Conservation (phyloP, 2,888 invertebrate species). For the Drosophila mercatorum region DNA sequence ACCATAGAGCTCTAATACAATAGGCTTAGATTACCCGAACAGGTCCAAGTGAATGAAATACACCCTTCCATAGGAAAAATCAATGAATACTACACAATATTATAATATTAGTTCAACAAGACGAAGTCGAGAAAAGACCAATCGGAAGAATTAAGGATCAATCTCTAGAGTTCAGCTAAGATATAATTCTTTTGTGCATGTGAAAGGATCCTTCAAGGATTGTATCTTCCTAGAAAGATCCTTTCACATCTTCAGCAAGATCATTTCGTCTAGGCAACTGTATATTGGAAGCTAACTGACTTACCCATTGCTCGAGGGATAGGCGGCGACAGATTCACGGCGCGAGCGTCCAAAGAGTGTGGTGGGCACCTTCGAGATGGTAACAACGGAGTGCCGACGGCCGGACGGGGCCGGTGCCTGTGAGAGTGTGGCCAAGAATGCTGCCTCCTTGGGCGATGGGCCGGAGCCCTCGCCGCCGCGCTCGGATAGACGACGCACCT, state of each 20-base stretch:
- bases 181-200: not conserved
- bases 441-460: conserved; percentile 91
- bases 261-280: too few relatives aligned
- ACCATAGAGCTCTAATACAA: too few relatives aligned
- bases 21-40: too few relatives aligned
- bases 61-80: too few relatives aligned
- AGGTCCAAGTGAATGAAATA: too few relatives aligned
- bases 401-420: conserved; percentile 91
- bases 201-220: not conserved
- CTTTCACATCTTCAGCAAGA: too few relatives aligned
- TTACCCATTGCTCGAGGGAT: conserved; percentile 86
- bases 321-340: conserved; percentile 92
- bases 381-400: conserved; percentile 93
- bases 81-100: too few relatives aligned
- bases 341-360: conserved; percentile 91
- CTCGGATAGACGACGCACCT: conserved; percentile 93
- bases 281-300: conserved; percentile 42
- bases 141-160: not conserved
- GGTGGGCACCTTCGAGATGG: conserved; percentile 92
- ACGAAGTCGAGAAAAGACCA: too few relatives aligned
- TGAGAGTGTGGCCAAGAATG: conserved; percentile 92
- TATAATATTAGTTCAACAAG: too few relatives aligned
- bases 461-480: conserved; percentile 91
- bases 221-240: too few relatives aligned
- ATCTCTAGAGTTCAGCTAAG: not conserved